Base-by-base conservation (phyloP, 37 sponge, comb jelly and placozoan species). In the Chondrosia reniformis region DNA sequence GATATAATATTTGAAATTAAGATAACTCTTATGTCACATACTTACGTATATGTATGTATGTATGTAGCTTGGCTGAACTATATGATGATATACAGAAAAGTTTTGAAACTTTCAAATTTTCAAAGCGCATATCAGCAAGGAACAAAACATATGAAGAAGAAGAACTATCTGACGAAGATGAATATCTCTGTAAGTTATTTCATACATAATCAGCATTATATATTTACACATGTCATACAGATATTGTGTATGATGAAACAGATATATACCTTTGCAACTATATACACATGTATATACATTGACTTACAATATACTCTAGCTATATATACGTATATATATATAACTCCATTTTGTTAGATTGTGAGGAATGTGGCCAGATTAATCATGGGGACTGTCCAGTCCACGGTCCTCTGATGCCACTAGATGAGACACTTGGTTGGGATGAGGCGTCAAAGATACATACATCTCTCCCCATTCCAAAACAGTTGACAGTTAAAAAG, bases 381-480 rank as follows among this genome's bases (percentile, higher is more conserved):
- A 57, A 88, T 49, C 65, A 76, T 54, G 89, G 84, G 0, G 84
- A 88, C 63, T 88, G 89, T 65, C 89, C 89, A 40, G 55, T 84
- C 0, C 57, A 46, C 39, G 84, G 82, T 13, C 79, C 82, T n/a
- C 62, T 87, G 74, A 55, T 21, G 30, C 40, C 40, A 4, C 79
- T 87, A 13, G 88, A 87, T 33, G 75, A 78, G 12, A 21, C 66
- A 0, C 24, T 43, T 31, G 88, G 88, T 4, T 34, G n/a, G 13
- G 79, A 87, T 61, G 37, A 78, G 38, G 83, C 72, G 4, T 87
- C 88, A 21, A 42, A 43, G 17, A 10, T 42, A 25, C 79, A 55
- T 46, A 87, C 87, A 33, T 28, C 28, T 32, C 7, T 89, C 31
- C 85, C 85, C 44, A 80, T 89, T 30, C 90, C 90, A 34, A 77